Evolutionary conservation across 2,113 vertebrate genomes (phyloP).

Genomic region (Nyctereutes procyonoides): DNA sequence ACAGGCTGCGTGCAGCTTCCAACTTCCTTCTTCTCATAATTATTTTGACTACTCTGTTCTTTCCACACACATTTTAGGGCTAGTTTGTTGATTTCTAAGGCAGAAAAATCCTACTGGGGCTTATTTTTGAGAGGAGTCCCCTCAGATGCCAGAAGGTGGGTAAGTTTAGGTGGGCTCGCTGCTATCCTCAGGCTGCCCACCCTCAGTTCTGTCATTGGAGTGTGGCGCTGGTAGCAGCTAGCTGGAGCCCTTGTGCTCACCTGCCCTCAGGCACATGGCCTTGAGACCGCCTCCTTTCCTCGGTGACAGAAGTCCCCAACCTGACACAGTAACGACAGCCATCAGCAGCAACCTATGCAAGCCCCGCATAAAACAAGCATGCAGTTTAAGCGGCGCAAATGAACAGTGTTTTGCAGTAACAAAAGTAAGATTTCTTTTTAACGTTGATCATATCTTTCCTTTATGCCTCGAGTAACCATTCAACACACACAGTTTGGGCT

Average conservation of each 20-base stretch:
- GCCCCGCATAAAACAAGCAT: background rate
- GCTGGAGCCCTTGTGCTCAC: background rate
- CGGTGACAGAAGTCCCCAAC: accelerated
- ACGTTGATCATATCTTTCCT: background rate
- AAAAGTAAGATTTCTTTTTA: background rate
- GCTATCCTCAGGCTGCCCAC: background rate
- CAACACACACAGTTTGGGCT: background rate
- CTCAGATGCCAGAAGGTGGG: background rate
- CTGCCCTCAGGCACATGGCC: background rate
- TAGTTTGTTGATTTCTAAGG: background rate
- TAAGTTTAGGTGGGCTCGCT: background rate
- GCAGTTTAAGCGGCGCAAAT: accelerated
- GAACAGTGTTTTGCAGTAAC: accelerated
- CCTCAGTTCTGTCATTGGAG: background rate
- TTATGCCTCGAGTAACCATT: background rate
- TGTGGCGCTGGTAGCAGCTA: background rate
- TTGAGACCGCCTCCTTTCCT: background rate
- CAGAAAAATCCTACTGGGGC: background rate
- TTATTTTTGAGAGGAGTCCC: background rate
- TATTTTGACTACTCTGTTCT: background rate
- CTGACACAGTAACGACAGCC: accelerated
- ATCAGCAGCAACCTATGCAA: background rate
- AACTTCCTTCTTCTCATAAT: background rate
- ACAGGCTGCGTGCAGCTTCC: background rate
- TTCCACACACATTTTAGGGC: background rate